phyloP scores from a whole-genome alignment of 2,888 invertebrate genomes.

The Nudaria mundana region DNA sequence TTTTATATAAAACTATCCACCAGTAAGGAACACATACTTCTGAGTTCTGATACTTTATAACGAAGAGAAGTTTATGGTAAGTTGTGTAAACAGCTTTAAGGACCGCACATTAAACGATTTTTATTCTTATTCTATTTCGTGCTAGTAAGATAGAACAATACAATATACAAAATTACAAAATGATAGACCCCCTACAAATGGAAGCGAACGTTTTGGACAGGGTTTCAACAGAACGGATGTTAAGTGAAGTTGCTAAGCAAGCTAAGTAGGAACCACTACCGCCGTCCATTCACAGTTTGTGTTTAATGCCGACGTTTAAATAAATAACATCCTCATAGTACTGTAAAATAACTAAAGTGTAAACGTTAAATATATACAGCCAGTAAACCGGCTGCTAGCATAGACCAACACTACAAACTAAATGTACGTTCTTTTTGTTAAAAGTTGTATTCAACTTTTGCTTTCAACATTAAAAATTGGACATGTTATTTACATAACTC shows the following conservation, averaged over 20 bases:
- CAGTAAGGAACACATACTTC: no score
- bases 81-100: no score
- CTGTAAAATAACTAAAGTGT: constrained; percentile 54
- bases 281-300: constrained; percentile 47
- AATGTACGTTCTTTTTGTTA: constrained; percentile 35
- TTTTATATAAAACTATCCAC: no score
- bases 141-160: no score
- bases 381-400: constrained; percentile 30
- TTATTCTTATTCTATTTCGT: no score
- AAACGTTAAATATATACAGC: constrained; percentile 52
- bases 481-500: constrained; percentile 44
- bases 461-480: constrained; percentile 13
- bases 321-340: constrained; percentile 62
- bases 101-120: no score
- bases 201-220: constrained; percentile 43
- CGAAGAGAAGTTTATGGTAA: no score
- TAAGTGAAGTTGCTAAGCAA: constrained; percentile 61
- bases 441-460: constrained; percentile 27
- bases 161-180: no score
- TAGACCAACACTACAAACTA: constrained; percentile 16
- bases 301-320: constrained; percentile 69
- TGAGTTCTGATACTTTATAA: no score
- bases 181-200: no score
- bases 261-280: constrained; percentile 60
- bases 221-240: constrained; percentile 64